Conservation (phyloP, 1,140 invertebrate species). For the Piezodorus guildinii region DNA sequence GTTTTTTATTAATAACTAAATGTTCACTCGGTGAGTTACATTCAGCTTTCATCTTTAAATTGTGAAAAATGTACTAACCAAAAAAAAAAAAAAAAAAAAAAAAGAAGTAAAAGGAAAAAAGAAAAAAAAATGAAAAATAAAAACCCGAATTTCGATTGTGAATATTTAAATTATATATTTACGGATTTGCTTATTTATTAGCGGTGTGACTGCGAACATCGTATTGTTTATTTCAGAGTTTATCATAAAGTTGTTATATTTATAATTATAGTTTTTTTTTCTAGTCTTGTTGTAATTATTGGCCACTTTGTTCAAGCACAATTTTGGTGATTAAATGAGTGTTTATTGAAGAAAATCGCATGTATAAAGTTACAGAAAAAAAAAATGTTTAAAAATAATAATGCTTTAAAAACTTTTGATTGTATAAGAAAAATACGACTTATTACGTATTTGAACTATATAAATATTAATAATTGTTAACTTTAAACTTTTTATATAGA, state of each 20-base stretch:
- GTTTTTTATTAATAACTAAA: no score
- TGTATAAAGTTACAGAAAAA: background rate
- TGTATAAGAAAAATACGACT: slow-evolving; percentile 6
- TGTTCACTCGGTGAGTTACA: no score
- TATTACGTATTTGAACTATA: slow-evolving; percentile 2
- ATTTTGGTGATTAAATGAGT: slow-evolving; percentile 5
- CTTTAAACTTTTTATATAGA: slow-evolving; percentile 8
- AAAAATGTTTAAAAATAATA: background rate
- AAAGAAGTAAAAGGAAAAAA: no score
- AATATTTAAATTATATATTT: background rate
- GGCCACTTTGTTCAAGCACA: slow-evolving; percentile 7
- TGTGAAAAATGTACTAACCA: no score
- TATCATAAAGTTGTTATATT: slow-evolving; percentile 1
- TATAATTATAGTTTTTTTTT: slow-evolving; percentile 1
- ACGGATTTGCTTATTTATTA: slow-evolving; percentile 6
- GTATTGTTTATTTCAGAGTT: slow-evolving; percentile 9
- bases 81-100: no score
- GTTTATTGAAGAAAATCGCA: background rate
- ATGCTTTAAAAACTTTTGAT: background rate
- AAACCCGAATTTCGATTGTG: slow-evolving; percentile 8
- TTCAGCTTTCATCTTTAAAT: no score
- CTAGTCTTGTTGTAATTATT: slow-evolving; percentile 6
- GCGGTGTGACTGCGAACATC: background rate
- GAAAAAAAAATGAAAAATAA: background rate
- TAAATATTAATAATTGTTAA: slow-evolving; percentile 6